These are phyloP conservation scores for Callaeas wilsoni DNA, from an alignment of 2,113 vertebrate species.

Conservation along the genomic window DNA sequence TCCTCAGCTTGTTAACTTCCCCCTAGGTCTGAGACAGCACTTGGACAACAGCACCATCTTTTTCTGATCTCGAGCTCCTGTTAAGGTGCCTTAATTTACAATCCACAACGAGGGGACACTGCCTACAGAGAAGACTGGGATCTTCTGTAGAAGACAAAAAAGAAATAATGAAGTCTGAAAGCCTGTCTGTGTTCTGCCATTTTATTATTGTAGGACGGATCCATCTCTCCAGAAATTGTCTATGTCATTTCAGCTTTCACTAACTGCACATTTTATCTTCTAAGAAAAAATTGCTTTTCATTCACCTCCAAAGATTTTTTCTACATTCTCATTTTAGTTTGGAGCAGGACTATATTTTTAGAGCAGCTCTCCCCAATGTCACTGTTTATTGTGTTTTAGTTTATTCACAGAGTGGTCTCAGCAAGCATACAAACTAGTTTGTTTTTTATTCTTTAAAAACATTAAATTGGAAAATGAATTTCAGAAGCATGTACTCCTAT, in stretches of 20 bases:
- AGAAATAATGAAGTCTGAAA: not conserved
- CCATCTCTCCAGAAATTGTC: not conserved
- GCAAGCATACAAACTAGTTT: not conserved
- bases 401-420: not conserved
- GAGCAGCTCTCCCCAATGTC: not conserved
- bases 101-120: not conserved
- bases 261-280: not conserved
- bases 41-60: not conserved
- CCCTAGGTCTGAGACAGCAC: not conserved
- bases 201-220: not conserved
- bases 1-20: not conserved
- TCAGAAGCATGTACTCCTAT: not conserved
- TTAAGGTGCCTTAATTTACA: not conserved
- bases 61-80: not conserved
- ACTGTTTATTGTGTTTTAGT: not conserved
- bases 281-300: not conserved
- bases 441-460: not conserved
- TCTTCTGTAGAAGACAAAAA: not conserved
- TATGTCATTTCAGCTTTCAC: not conserved
- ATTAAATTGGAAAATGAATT: not conserved
- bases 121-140: not conserved
- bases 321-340: not conserved
- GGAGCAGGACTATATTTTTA: not conserved
- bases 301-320: not conserved
- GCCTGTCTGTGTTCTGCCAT: not conserved